phyloP scores from a whole-genome alignment of 2,888 invertebrate genomes.

The Drosophila mercatorum region DNA sequence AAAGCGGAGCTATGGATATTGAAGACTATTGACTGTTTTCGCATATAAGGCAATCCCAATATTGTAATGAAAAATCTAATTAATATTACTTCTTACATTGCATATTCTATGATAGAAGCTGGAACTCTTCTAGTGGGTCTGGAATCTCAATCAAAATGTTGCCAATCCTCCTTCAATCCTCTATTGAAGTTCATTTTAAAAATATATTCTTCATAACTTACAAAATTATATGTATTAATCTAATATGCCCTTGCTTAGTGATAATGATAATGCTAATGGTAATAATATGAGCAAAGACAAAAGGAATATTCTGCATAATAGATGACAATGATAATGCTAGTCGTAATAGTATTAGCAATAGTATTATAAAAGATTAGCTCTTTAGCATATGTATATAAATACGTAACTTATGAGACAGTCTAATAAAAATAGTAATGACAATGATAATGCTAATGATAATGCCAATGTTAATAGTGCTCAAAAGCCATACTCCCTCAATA shows the following conservation, averaged over 20 bases:
- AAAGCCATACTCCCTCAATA: too few species aligned
- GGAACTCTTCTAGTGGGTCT: neutral
- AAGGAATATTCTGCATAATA: neutral
- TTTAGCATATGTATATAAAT: too few species aligned
- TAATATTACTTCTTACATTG: too few species aligned
- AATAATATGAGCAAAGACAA: too few species aligned
- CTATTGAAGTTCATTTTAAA: neutral
- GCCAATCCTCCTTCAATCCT: neutral
- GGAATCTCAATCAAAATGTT: neutral
- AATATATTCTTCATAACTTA: neutral
- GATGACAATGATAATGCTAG: neutral
- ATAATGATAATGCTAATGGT: neutral
- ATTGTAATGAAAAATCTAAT: too few species aligned
- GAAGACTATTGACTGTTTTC: neutral
- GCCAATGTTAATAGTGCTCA: too few species aligned
- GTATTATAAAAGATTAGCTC: too few species aligned
- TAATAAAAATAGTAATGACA: neutral
- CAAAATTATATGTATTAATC: too few species aligned
- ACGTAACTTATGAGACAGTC: neutral
- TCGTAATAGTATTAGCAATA: neutral
- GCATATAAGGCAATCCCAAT: neutral
- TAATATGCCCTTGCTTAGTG: neutral
- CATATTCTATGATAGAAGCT: neutral
- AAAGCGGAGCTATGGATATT: neutral
- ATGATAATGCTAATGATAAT: neutral